Conservation (phyloP, 2,113 vertebrate species). For the Pelecanoides urinatrix region DNA sequence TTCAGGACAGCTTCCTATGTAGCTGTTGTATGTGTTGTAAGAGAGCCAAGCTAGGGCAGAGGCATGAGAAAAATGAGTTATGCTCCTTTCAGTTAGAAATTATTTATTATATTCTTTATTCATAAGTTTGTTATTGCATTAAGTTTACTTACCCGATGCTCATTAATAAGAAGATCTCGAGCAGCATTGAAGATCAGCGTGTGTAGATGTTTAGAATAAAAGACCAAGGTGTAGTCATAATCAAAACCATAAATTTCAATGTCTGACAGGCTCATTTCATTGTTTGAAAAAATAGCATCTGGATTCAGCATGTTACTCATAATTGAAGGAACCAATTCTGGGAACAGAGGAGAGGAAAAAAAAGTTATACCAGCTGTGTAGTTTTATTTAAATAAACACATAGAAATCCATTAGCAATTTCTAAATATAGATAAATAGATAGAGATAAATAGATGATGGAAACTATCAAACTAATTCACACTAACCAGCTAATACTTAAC, state of each 20-base stretch:
- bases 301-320: constrained; percentile 86
- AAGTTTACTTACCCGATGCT: constrained; percentile 84
- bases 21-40: neutral
- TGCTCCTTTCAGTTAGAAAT: neutral
- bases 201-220: constrained; percentile 94
- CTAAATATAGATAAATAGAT: neutral
- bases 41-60: neutral
- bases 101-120: neutral
- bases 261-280: constrained; percentile 94
- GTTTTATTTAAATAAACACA: neutral
- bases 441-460: neutral
- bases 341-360: neutral
- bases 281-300: constrained; percentile 96
- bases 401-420: neutral
- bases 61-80: neutral
- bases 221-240: constrained; percentile 96
- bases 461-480: neutral
- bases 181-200: constrained; percentile 94
- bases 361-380: neutral
- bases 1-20: neutral
- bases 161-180: constrained; percentile 90
- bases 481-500: neutral
- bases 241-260: constrained; percentile 97
- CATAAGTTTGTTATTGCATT: neutral
- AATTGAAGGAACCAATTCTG: constrained; percentile 84